A percentile compares a stretch with the other conserved stretches of the same genome.
Conservation (phyloP, 2,888 invertebrate genomes). For the Scaptomyza caliginosa region DNA sequence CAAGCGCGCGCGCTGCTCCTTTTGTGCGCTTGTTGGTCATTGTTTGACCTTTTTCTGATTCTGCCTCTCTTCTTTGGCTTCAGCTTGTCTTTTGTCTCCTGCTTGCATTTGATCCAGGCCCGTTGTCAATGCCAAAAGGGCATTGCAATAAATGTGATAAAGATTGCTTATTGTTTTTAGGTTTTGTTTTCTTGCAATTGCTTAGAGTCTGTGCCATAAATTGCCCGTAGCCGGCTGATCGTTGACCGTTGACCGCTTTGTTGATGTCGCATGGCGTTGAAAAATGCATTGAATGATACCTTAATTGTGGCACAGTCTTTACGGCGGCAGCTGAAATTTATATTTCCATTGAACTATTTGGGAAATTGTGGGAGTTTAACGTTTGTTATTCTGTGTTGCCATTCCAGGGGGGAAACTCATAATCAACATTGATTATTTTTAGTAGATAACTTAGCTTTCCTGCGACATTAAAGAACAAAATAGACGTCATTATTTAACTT, state of each 20-base stretch:
- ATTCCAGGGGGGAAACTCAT: conserved; percentile 27
- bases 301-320: conserved; percentile 67
- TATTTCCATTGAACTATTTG: conserved; percentile 49
- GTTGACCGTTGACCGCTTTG: conserved; percentile 32
- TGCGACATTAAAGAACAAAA: too few species aligned
- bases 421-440: conserved; percentile 11
- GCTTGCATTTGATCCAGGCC: conserved; percentile 32
- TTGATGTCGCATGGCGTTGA: conserved; percentile 42
- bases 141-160: conserved; percentile 75
- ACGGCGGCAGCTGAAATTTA: conserved; percentile 63
- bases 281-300: conserved; percentile 70
- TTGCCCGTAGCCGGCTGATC: conserved; percentile 56
- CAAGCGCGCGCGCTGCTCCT: conserved; percentile 85
- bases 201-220: conserved; percentile 63
- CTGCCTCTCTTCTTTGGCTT: conserved; percentile 45
- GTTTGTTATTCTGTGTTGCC: conserved; percentile 32
- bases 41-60: conserved; percentile 72
- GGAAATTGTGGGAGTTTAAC: conserved; percentile 67
- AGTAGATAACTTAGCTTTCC: not conserved
- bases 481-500: too few species aligned
- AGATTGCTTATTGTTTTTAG: conserved; percentile 60
- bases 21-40: conserved; percentile 52
- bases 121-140: conserved; percentile 65
- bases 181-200: conserved; percentile 49
- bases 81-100: conserved; percentile 54